These are phyloP conservation scores for Dendroctonus ponderosae DNA, from an alignment of 1,140 invertebrate genomes.

Conservation along the genomic window DNA sequence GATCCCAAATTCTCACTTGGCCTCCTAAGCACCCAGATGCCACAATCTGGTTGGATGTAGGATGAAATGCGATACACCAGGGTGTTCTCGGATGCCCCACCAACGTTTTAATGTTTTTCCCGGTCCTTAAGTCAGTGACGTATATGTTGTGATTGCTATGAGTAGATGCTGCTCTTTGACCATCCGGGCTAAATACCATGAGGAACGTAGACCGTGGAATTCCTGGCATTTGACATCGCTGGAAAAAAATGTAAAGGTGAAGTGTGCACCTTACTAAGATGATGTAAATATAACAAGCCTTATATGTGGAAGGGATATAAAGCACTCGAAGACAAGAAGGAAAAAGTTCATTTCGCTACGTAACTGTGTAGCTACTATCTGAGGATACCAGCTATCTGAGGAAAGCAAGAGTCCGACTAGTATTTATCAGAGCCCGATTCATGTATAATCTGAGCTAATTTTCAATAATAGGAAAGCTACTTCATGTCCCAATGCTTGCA, in stretches of 20 bases:
- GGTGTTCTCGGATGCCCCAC: conserved; percentile 86
- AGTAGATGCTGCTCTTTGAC: conserved; percentile 81
- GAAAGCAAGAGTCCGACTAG: too few relatives aligned
- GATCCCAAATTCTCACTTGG: conserved; percentile 88
- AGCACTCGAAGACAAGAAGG: too few relatives aligned
- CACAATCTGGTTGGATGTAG: conserved; percentile 77
- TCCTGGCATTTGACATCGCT: conserved; percentile 74
- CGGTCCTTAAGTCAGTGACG: conserved; percentile 76
- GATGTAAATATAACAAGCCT: conserved; percentile 5
- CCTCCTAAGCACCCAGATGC: conserved; percentile 87
- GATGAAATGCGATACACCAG: conserved; percentile 90
- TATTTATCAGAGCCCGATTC: too few relatives aligned
- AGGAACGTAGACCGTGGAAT: conserved; percentile 75
- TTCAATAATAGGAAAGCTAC: too few relatives aligned
- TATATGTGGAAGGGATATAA: too few relatives aligned
- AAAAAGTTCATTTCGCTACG: too few relatives aligned
- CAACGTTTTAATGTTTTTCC: conserved; percentile 75
- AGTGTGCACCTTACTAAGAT: too few relatives aligned
- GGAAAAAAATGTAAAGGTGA: conserved; percentile 4
- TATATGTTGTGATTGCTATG: conserved; percentile 93
- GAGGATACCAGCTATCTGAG: too few relatives aligned
- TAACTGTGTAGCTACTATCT: too few relatives aligned
- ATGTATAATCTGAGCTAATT: too few relatives aligned
- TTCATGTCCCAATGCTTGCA: too few relatives aligned
- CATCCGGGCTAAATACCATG: conserved; percentile 84